Conservation (phyloP, 2,888 invertebrate genomes). For the Platycheirus albimanus region DNA sequence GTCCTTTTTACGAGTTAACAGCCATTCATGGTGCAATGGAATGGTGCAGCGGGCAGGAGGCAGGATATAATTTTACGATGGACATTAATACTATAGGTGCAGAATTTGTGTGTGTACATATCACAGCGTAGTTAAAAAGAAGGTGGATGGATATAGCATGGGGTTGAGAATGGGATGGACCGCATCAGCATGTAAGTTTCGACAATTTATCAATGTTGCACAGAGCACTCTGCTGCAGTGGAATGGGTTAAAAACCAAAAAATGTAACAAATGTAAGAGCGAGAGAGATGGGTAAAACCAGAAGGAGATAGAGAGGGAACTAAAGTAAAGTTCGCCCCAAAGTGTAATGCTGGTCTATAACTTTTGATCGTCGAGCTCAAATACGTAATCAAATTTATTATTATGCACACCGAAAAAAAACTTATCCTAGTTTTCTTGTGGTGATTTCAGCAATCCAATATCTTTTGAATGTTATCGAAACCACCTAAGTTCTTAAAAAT, state of each 20-base stretch:
- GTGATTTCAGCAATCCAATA: no score
- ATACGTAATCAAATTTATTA: slow-evolving; percentile 62
- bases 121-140: background rate
- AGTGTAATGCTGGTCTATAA: slow-evolving; percentile 67
- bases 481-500: no score
- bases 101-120: slow-evolving; percentile 18
- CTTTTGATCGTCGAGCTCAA: slow-evolving; percentile 66
- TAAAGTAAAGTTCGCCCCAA: slow-evolving; percentile 27
- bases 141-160: slow-evolving; percentile 25
- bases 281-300: background rate
- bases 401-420: slow-evolving; percentile 46
- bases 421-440: no score
- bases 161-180: slow-evolving; percentile 31
- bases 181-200: slow-evolving; percentile 40
- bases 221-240: slow-evolving; percentile 28
- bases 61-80: slow-evolving; percentile 61
- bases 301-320: slow-evolving; percentile 6
- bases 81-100: slow-evolving; percentile 62
- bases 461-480: no score
- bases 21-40: slow-evolving; percentile 38
- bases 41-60: background rate
- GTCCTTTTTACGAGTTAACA: slow-evolving; percentile 72
- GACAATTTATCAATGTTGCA: slow-evolving; percentile 73
- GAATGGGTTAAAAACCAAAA: slow-evolving; percentile 12
- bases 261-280: background rate